Evolutionary conservation across 2,113 vertebrate species (phyloP).

Genomic region (Arenaria interpres): DNA sequence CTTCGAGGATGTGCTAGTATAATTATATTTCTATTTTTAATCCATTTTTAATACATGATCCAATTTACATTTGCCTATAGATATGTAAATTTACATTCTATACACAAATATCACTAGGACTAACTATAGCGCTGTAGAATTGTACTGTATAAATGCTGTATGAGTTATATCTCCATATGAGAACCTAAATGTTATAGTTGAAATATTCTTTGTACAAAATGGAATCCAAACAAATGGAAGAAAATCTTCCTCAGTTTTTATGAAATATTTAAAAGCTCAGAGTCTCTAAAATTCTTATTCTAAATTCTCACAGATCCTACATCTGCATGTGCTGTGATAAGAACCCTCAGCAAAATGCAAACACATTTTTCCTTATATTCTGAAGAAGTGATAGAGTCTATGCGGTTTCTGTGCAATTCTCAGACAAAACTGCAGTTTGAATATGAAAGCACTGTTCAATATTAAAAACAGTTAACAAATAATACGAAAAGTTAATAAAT

Average conservation of each 20-base stretch:
- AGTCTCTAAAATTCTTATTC: neutral
- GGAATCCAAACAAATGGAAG: neutral
- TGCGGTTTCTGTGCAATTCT: neutral
- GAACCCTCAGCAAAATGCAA: neutral
- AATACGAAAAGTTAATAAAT: neutral
- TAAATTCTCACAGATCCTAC: neutral
- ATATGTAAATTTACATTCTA: neutral
- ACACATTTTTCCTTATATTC: neutral
- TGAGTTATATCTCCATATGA: neutral
- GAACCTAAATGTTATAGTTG: neutral
- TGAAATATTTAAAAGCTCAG: neutral
- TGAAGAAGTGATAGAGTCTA: neutral
- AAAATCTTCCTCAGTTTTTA: neutral
- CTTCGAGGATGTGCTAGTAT: constrained; percentile 4
- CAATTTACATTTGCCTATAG: constrained; percentile 15
- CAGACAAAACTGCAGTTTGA: neutral
- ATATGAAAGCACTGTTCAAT: neutral
- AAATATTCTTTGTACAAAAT: neutral
- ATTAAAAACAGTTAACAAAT: neutral
- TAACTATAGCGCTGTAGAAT: neutral
- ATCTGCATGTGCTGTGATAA: neutral
- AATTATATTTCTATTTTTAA: constrained; percentile 49
- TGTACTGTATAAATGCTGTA: neutral
- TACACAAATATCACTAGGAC: neutral
- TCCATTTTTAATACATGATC: neutral